Percentiles rank a stretch among this genome's conserved stretches.
phyloP scores from a whole-genome alignment of 2,113 vertebrate species.

The Pedionomus torquatus region DNA sequence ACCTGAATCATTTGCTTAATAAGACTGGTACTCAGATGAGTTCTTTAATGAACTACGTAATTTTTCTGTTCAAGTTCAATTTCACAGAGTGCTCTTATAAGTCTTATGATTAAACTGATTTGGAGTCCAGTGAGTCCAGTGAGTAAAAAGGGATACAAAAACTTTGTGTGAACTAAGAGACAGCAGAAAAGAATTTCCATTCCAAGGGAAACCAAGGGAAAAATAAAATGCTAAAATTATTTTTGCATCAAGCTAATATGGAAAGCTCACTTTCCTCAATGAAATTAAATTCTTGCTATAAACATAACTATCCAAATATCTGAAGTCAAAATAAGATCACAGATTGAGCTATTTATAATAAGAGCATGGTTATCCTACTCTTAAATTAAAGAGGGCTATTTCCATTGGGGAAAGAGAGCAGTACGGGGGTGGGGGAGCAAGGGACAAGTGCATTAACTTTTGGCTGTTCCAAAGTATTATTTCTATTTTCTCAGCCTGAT shows the following conservation, averaged over 20 bases:
- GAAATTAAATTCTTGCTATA: not conserved
- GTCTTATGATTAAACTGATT: not conserved
- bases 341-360: not conserved
- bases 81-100: not conserved
- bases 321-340: not conserved
- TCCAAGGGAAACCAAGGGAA: rapidly evolving
- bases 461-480: not conserved
- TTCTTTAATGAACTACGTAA: not conserved
- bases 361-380: not conserved
- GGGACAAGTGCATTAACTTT: not conserved
- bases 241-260: not conserved
- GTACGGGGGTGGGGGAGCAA: rapidly evolving
- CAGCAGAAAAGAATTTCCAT: not conserved
- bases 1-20: constrained; percentile 7
- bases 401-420: rapidly evolving
- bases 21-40: not conserved
- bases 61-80: not conserved
- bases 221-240: not conserved
- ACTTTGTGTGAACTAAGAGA: not conserved
- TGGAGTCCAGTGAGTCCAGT: not conserved
- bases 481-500: not conserved
- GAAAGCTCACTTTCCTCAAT: rapidly evolving
- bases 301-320: not conserved
- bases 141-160: not conserved
- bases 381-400: not conserved